Conservation (phyloP, 2,113 vertebrate species). For the Australoheros scitulus region DNA sequence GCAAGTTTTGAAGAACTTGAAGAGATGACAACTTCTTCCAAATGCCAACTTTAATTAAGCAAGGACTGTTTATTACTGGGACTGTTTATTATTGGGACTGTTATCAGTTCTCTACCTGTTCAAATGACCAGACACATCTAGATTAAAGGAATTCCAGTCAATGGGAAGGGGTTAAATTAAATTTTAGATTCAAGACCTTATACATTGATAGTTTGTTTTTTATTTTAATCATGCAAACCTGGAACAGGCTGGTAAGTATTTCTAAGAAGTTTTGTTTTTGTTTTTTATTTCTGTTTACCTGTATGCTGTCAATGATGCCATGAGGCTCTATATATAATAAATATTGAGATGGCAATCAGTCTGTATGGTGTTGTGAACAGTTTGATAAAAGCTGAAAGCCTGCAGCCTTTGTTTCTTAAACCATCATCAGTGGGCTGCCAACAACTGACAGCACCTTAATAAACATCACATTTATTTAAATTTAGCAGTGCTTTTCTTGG, state of each 20-base stretch:
- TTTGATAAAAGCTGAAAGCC: not conserved
- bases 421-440: not conserved
- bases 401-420: not conserved
- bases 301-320: conserved; percentile 71
- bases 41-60: conserved; percentile 62
- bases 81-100: not conserved
- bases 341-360: conserved; percentile 65
- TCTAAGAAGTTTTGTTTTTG: conserved; percentile 75
- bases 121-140: conserved; percentile 38
- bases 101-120: conserved; percentile 49
- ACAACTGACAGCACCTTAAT: not conserved
- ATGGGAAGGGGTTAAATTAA: conserved; percentile 42
- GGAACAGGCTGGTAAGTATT: conserved; percentile 83
- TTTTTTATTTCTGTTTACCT: conserved; percentile 54
- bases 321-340: conserved; percentile 64
- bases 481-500: not conserved
- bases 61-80: conserved; percentile 31
- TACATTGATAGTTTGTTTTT: not conserved
- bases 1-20: conserved; percentile 26
- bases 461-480: not conserved
- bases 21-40: conserved; percentile 16
- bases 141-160: conserved; percentile 35
- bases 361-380: not conserved
- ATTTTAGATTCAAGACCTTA: conserved; percentile 23
- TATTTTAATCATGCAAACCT: conserved; percentile 58